These are phyloP conservation scores for Paradoxurus hermaphroditus DNA, from an alignment of 2,113 vertebrate genomes.

Conservation along the genomic window DNA sequence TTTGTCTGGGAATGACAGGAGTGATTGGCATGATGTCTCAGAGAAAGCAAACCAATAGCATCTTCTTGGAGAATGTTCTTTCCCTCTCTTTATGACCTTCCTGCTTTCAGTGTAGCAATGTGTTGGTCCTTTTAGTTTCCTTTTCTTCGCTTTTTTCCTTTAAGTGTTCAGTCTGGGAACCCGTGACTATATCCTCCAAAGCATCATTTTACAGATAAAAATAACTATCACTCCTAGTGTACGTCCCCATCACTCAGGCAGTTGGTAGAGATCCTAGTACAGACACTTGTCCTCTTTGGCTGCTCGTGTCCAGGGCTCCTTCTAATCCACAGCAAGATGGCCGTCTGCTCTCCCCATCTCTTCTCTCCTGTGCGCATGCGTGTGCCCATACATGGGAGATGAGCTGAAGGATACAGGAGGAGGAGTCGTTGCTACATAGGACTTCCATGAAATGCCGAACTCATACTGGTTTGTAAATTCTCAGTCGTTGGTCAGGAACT, in stretches of 20 bases:
- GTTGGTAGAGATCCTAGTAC: background rate
- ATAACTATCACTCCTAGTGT: background rate
- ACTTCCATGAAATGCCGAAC: background rate
- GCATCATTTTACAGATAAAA: background rate
- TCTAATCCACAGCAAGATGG: background rate
- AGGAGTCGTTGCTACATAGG: background rate
- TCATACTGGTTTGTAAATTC: background rate
- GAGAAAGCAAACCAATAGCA: background rate
- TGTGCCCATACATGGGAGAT: background rate
- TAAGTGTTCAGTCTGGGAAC: background rate
- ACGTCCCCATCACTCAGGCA: background rate
- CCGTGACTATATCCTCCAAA: background rate
- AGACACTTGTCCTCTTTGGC: background rate
- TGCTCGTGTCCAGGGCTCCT: no score
- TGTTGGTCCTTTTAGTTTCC: background rate
- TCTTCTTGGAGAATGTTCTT: background rate
- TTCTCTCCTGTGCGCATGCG: background rate
- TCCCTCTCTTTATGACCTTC: background rate
- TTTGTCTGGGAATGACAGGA: background rate
- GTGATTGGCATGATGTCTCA: background rate
- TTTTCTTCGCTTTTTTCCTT: background rate
- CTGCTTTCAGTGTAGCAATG: background rate
- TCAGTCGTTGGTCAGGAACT: background rate
- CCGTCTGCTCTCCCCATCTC: background rate
- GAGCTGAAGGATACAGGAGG: background rate